These are phyloP conservation scores for Epinephelus cyanopodus DNA, from an alignment of 2,113 vertebrate species.

Conservation along the genomic window DNA sequence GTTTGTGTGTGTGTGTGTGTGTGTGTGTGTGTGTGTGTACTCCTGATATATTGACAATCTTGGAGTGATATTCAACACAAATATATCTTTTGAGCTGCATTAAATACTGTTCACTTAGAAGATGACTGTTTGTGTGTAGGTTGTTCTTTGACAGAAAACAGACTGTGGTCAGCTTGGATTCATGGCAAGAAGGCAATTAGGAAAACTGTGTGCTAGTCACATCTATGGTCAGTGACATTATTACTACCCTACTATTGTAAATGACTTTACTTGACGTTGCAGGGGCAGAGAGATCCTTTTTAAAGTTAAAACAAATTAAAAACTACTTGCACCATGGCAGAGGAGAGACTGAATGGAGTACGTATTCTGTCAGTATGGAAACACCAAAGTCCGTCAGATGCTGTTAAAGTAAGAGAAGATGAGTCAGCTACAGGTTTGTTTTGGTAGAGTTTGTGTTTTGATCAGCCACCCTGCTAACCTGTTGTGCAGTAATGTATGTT, in stretches of 20 bases:
- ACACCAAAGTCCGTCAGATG: not conserved
- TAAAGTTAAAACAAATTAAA: not conserved
- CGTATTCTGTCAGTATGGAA: not conserved
- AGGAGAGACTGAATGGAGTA: not conserved
- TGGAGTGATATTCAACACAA: constrained; percentile 1
- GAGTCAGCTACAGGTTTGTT: too few relatives aligned
- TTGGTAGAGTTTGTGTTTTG: not conserved
- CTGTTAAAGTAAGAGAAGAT: too few relatives aligned
- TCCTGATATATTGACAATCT: not conserved
- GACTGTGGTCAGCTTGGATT: not conserved
- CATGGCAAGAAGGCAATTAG: not conserved
- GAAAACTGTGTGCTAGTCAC: too few relatives aligned
- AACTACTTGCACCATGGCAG: not conserved
- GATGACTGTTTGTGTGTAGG: not conserved
- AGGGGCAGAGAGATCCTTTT: not conserved
- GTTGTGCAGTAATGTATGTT: not conserved
- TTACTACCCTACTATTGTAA: not conserved
- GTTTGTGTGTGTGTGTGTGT: not conserved
- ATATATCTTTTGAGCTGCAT: not conserved
- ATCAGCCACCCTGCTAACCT: not conserved
- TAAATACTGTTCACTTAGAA: not conserved
- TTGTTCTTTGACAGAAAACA: not conserved
- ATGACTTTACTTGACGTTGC: too few relatives aligned
- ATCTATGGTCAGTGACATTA: not conserved
- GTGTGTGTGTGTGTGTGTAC: not conserved